phyloP scores from a whole-genome alignment of 1,140 invertebrate species.

The Rhopalosiphum maidis region DNA sequence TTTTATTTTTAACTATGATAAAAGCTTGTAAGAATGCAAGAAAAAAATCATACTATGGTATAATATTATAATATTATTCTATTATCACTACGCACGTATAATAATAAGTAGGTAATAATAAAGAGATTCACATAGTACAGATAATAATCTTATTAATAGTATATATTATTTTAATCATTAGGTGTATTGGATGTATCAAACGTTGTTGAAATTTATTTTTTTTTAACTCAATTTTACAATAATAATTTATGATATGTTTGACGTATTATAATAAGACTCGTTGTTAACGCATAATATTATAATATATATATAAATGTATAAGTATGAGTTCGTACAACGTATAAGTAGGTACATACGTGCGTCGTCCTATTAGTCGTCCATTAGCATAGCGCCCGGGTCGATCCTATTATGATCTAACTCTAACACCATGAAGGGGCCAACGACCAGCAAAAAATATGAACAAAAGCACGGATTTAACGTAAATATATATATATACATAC shows the following conservation, averaged over 20 bases:
- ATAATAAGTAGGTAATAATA: neutral
- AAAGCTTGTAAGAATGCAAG: too few species aligned
- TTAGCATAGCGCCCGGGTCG: neutral
- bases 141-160: too few species aligned
- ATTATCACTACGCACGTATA: neutral
- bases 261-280: slow-evolving; percentile 12
- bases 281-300: neutral
- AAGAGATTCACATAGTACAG: neutral
- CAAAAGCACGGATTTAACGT: neutral
- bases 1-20: too few species aligned
- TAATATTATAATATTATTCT: too few species aligned
- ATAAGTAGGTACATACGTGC: neutral
- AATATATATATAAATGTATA: neutral
- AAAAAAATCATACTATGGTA: too few species aligned
- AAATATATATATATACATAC: neutral
- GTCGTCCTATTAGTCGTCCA: slow-evolving; percentile 3
- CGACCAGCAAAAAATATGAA: slow-evolving; percentile 48
- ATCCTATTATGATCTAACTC: slow-evolving; percentile 41
- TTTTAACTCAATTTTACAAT: slow-evolving; percentile 10
- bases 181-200: neutral
- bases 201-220: neutral
- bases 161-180: neutral
- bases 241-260: slow-evolving; percentile 42
- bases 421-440: slow-evolving; percentile 3
- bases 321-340: neutral